Conservation (phyloP, 1,140 invertebrate genomes). For the Solen grandis region DNA sequence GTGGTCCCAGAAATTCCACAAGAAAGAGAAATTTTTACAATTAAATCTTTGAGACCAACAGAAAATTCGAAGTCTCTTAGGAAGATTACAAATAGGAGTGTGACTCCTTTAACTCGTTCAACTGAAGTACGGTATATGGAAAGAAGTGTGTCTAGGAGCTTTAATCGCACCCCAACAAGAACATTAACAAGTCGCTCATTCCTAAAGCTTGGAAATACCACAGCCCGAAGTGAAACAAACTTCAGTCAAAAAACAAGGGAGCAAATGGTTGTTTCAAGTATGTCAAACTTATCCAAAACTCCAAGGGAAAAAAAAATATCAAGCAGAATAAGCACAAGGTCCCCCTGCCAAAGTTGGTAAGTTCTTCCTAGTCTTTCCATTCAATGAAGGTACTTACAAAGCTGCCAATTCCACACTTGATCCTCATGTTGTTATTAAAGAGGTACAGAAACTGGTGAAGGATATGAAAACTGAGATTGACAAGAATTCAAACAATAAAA, state of each 20-base stretch:
- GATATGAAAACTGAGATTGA: constrained; percentile 57
- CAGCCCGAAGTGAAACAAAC: constrained; percentile 36
- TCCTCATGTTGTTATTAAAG: constrained; percentile 67
- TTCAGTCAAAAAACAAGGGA: constrained; percentile 12
- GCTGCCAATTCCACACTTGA: constrained; percentile 65
- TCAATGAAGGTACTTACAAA: constrained; percentile 72
- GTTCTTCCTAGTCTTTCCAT: constrained; percentile 76
- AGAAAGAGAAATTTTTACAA: constrained; percentile 5
- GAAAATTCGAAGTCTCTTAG: constrained; percentile 35
- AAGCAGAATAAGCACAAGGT: constrained; percentile 53
- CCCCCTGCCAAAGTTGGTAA: constrained; percentile 66
- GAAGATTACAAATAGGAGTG: constrained; percentile 33
- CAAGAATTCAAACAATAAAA: constrained; percentile 46
- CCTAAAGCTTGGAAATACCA: constrained; percentile 21
- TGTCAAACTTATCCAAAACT: constrained; percentile 17
- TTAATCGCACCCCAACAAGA: constrained; percentile 28
- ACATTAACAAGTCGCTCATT: neutral
- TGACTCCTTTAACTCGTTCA: constrained; percentile 1
- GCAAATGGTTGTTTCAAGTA: constrained; percentile 19
- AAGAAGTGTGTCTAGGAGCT: constrained; percentile 1
- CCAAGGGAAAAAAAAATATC: constrained; percentile 35
- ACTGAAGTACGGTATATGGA: constrained; percentile 14
- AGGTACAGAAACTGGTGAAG: constrained; percentile 65
- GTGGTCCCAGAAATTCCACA: constrained; percentile 18
- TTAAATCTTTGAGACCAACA: constrained; percentile 33